phyloP scores from a whole-genome alignment of 1,140 invertebrate genomes.

The Drosophila fuyamai region DNA sequence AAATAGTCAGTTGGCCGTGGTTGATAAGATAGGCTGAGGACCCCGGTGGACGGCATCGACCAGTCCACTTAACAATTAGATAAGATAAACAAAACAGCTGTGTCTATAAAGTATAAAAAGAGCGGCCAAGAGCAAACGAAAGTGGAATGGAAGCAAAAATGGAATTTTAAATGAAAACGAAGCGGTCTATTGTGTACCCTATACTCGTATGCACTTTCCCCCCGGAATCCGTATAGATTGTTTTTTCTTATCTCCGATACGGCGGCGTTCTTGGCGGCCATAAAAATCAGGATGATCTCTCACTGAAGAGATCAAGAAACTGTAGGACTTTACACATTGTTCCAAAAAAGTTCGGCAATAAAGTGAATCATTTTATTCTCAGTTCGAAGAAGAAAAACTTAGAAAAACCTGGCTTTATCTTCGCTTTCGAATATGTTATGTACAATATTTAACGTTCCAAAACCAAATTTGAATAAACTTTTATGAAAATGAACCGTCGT shows the following conservation, averaged over 20 bases:
- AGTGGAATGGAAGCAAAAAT: slow-evolving; percentile 33
- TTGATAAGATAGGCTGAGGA: slow-evolving; percentile 45
- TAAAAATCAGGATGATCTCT: slow-evolving; percentile 26
- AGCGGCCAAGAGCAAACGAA: slow-evolving; percentile 50
- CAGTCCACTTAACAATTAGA: slow-evolving; percentile 32
- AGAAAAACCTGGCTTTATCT: too few relatives aligned
- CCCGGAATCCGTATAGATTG: slow-evolving; percentile 15
- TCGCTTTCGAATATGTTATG: too few relatives aligned
- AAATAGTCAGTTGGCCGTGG: slow-evolving; percentile 47
- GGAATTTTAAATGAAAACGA: slow-evolving; percentile 19
- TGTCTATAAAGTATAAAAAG: slow-evolving; percentile 34
- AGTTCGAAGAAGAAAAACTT: slow-evolving; percentile 1
- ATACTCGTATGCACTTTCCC: slow-evolving; percentile 16
- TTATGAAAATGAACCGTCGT: too few relatives aligned
- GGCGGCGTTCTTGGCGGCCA: slow-evolving; percentile 7
- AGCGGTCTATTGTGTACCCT: slow-evolving; percentile 22
- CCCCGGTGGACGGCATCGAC: slow-evolving; percentile 17
- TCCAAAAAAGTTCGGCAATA: not conserved
- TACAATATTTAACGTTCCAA: too few relatives aligned
- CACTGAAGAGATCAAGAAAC: slow-evolving; percentile 29
- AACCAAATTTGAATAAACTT: too few relatives aligned
- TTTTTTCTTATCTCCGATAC: slow-evolving; percentile 11
- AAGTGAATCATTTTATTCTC: too few relatives aligned
- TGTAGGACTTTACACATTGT: not conserved
- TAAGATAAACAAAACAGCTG: slow-evolving; percentile 62